Evolutionary conservation across 2,113 vertebrate species (phyloP).

Genomic region (Silurus glanis): DNA sequence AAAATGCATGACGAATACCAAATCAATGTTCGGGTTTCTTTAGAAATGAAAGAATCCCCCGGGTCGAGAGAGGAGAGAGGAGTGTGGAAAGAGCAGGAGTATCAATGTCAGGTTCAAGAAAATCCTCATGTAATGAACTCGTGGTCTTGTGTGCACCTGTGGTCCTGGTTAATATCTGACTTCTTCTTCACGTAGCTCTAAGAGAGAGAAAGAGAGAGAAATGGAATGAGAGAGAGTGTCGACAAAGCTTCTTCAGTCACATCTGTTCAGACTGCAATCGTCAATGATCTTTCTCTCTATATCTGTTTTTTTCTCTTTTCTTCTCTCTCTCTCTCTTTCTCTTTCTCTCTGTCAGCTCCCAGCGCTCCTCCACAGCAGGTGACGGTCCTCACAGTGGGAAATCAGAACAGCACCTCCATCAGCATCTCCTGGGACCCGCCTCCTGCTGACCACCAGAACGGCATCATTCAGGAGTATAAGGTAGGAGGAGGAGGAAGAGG

Average conservation of each 20-base stretch:
- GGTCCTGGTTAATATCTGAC: conserved; percentile 18
- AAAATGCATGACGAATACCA: conserved; percentile 7
- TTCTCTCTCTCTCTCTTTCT: conserved; percentile 22
- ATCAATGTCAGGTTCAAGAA: conserved; percentile 60
- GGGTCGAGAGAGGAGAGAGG: conserved; percentile 24
- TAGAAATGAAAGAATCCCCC: conserved; percentile 46
- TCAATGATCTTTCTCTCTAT: conserved; percentile 18
- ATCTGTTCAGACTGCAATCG: conserved; percentile 7
- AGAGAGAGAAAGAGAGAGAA: conserved; percentile 2
- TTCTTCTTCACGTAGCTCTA: neutral
- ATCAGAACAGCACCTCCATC: conserved; percentile 96
- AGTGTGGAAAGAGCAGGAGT: conserved; percentile 55
- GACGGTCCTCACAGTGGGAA: conserved; percentile 92
- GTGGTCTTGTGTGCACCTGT: conserved; percentile 54
- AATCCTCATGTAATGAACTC: conserved; percentile 67
- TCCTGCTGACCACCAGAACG: conserved; percentile 93
- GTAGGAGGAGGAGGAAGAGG: conserved; percentile 65
- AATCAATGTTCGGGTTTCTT: conserved; percentile 62
- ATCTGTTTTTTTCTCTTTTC: conserved; percentile 32
- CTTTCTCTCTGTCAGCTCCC: conserved; percentile 76
- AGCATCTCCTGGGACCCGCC: conserved; percentile 99
- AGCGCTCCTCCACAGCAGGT: conserved; percentile 97
- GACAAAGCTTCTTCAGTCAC: neutral
- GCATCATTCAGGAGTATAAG: conserved; percentile 98
- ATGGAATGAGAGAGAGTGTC: conserved; percentile 1